Evolutionary conservation across 1,140 invertebrate genomes (phyloP), one percentile per base, ranked within the genome.

Genomic region (Hypsibius dujardini): DNA sequence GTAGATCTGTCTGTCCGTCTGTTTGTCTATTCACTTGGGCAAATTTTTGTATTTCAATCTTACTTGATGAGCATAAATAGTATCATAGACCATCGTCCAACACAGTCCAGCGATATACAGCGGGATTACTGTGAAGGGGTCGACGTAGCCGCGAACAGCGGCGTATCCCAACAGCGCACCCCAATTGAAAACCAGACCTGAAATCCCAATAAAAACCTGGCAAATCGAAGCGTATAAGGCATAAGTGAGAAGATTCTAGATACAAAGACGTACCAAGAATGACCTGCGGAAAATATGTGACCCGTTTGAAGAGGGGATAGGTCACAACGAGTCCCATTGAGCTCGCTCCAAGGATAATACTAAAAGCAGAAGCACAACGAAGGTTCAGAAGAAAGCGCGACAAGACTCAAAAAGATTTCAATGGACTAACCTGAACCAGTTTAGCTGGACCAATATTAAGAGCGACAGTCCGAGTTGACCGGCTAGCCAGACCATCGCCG

Each of bases 31-130:
- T n/a, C n/a, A n/a, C n/a, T n/a, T n/a, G n/a, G n/a, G n/a, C n/a
- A n/a, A n/a, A n/a, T n/a, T n/a, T n/a, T n/a, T n/a, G n/a, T n/a
- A n/a, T n/a, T n/a, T n/a, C n/a, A n/a, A n/a, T n/a, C 67, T 47
- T 76, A 91, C 90, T 84, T 97, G 93, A 82, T 96, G 93, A 2
- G 94, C 95, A 82, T 98, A 98, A 75, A 98, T 95, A 12, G 95
- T 98, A 78, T 98, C 95, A 79, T 98, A 98, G 0, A 96, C 79
- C 56, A 98, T 85, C 0, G 94, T 98, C 95, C 95, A 98, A 74
- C 86, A 88, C 67, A 98, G 81, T 72, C 92, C 89, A 28, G 88
- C 86, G 1, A 84, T 69, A 80, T 98, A 98, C 2, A 98, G 82
- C 1, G 92, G 91, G 59, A 94, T 76, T 77, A 90, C 90, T 1